Evolutionary conservation across 1,140 invertebrate species (phyloP), one percentile per base, ranked within the genome.

Genomic region (Brachionus plicatilis): DNA sequence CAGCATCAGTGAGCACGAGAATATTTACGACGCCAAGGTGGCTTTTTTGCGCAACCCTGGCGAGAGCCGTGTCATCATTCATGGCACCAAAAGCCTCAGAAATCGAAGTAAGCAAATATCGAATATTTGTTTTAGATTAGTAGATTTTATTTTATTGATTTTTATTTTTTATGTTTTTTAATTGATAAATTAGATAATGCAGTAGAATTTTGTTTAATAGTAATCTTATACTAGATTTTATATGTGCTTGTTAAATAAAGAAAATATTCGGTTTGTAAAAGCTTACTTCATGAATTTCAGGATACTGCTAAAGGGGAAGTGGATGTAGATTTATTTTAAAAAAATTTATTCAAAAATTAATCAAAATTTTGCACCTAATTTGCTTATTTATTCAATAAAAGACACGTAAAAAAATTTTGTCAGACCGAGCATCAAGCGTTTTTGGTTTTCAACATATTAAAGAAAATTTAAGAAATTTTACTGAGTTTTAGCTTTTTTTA

Each of bases 11-110:
- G 79, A 68, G 29, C 14, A 82, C n/a, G 50, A 60, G 24, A 68
- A 82, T 82, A 68, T 68, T 12, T 68, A 82, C 24, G 79, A 82
- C 41, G 53, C 50, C 17, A 65, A 60, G 20, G 60, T 82, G 37
- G 79, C 79, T 24, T 82, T 65, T 65, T 41, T 65, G 11, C 37
- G 65, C 20, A 65, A 20, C 7, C 8, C 33, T 3, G 41, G n/a
- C 17, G 29, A 82, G n/a, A 41, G 37, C n/a, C 79, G 53, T 17
- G n/a, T 82, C 24, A 82, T 82, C 24, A 65, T 82, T 47, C 79
- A 82, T 43, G 53, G 20, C 14, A 65, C 37, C 9, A 82, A 82
- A 41, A 82, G 43, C 24, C 60, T 82, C 24, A 29, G 11, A 65
- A 37, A 82, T 41, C 4, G 37, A 37, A 60, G 79, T 82, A 82